Evolutionary conservation across 2,888 invertebrate genomes (phyloP).

Genomic region (Agelastica alni): DNA sequence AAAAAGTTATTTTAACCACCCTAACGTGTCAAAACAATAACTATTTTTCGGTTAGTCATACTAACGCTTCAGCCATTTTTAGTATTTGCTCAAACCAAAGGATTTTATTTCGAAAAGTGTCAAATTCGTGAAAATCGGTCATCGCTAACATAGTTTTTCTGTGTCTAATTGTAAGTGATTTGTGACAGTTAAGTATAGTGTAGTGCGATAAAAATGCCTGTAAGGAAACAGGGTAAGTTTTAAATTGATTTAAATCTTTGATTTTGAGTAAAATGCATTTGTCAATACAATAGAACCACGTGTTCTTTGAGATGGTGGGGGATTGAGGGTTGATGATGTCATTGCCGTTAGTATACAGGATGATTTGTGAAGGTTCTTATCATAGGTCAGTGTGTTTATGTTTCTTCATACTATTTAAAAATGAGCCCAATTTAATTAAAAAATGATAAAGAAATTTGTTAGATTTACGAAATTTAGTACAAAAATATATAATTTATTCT

Average conservation of each 20-base stretch:
- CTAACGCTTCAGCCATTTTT: conserved; percentile 22
- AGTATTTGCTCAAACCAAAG: conserved; percentile 25
- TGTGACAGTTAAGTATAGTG: conserved; percentile 27
- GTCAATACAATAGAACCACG: conserved; percentile 36
- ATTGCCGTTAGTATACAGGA: conserved; percentile 17
- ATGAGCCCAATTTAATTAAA: too few relatives aligned
- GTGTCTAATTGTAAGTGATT: conserved; percentile 32
- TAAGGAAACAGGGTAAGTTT: conserved; percentile 74
- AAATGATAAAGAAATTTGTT: too few relatives aligned
- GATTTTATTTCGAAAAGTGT: not conserved
- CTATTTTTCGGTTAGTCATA: conserved; percentile 6
- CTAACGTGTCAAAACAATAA: conserved; percentile 1
- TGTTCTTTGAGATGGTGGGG: conserved; percentile 34
- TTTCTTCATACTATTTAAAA: too few relatives aligned
- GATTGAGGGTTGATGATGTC: conserved; percentile 12
- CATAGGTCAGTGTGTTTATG: not conserved
- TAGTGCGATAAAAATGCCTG: conserved; percentile 63
- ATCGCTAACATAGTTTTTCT: conserved; percentile 14
- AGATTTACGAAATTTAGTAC: too few relatives aligned
- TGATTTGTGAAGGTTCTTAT: not conserved
- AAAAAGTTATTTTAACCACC: conserved; percentile 21
- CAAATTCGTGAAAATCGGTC: conserved; percentile 4
- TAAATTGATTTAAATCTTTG: conserved; percentile 37
- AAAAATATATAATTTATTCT: too few relatives aligned
- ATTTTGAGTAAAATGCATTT: conserved; percentile 21